These are phyloP conservation scores for Desmophyllum pertusum DNA, from an alignment of 92 coral and sea anemone species.

Conservation along the genomic window DNA sequence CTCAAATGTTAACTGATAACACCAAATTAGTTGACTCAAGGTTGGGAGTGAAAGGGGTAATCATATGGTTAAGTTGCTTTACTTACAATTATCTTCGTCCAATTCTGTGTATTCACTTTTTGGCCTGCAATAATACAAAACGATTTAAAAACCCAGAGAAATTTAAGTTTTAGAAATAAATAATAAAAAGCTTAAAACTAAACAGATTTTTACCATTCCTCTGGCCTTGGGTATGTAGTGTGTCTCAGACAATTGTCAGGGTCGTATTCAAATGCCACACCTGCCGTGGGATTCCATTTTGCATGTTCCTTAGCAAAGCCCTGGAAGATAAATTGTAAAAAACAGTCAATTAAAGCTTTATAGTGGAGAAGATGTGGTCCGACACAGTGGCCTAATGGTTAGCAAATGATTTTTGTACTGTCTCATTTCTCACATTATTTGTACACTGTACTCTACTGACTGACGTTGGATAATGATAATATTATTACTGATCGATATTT, in stretches of 20 bases:
- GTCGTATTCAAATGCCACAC: conserved; percentile 97
- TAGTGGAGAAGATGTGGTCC: no score
- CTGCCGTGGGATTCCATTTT: conserved; percentile 98
- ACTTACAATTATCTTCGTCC: conserved; percentile 94
- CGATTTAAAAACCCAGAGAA: not conserved
- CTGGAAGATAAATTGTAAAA: conserved; percentile 48
- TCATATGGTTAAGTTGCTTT: not conserved
- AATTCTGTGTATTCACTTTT: conserved; percentile 93
- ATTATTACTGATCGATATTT: no score
- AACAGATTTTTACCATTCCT: conserved; percentile 80
- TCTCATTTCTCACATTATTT: no score
- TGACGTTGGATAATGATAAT: no score
- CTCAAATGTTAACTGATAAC: no score
- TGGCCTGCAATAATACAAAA: conserved; percentile 69
- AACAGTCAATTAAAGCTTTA: no score
- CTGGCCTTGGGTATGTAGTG: conserved; percentile 95
- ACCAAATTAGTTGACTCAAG: no score
- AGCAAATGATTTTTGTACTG: no score
- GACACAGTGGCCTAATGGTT: no score
- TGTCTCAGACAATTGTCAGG: conserved; percentile 97
- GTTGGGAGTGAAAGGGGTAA: no score
- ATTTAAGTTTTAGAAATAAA: not conserved
- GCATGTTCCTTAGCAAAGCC: conserved; percentile 99
- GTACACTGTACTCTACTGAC: no score
- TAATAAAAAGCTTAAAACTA: not conserved